Evolutionary conservation across 2,888 invertebrate genomes (phyloP).

Genomic region (Criorhina ranunculi): DNA sequence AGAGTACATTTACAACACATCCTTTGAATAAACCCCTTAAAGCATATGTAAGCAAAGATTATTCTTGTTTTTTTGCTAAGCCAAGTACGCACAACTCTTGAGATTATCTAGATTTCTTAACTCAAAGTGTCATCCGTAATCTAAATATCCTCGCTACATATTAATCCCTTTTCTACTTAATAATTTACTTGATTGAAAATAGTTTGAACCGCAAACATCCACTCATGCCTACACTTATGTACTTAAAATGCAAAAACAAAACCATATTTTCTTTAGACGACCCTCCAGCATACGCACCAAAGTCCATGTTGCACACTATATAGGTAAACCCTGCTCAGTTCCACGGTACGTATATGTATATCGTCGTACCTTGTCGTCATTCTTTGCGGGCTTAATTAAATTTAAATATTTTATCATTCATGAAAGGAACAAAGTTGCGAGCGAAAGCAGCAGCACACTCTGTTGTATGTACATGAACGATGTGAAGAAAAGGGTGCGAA

Average conservation of each 20-base stretch:
- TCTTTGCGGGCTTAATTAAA: conserved; percentile 83
- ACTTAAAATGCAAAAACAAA: conserved; percentile 71
- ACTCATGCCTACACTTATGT: conserved; percentile 36
- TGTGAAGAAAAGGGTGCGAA: conserved; percentile 75
- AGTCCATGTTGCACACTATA: conserved; percentile 50
- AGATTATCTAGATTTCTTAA: conserved; percentile 53
- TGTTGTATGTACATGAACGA: conserved; percentile 5
- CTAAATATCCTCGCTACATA: conserved; percentile 43
- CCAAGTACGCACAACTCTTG: conserved; percentile 18
- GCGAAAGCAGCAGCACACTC: conserved; percentile 2
- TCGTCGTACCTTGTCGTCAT: conserved; percentile 54
- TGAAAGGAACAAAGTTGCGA: conserved; percentile 78
- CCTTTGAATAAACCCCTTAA: background rate
- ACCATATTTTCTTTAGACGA: conserved; percentile 48
- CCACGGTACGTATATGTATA: conserved; percentile 20
- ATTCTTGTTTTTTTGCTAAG: conserved; percentile 7
- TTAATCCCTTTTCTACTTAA: conserved; percentile 59
- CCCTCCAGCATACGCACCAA: conserved; percentile 65
- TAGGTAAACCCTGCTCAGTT: conserved; percentile 3
- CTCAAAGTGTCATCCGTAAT: conserved; percentile 60
- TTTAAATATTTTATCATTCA: conserved; percentile 84
- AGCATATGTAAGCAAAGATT: conserved; percentile 3
- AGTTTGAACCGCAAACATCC: conserved; percentile 55
- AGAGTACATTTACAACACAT: conserved; percentile 6
- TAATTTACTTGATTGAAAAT: conserved; percentile 61